Conservation (phyloP, 2,888 invertebrate genomes). For the Mantis religiosa region DNA sequence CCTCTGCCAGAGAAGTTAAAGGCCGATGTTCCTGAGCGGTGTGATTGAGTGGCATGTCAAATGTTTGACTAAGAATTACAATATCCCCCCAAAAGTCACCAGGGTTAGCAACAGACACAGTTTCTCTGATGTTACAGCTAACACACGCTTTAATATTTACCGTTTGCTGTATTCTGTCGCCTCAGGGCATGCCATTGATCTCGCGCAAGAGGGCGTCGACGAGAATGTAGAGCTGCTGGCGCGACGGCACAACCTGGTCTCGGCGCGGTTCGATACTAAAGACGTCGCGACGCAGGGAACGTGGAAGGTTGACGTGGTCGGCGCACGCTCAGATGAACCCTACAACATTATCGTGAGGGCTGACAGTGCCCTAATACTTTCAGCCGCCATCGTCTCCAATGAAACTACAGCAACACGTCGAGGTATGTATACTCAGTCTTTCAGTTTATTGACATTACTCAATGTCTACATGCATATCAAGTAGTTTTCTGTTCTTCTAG, state of each 20-base stretch:
- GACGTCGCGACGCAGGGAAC: conserved; percentile 18
- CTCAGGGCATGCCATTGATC: conserved; percentile 23
- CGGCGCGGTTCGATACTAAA: conserved; percentile 23
- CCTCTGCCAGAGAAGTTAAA: not conserved
- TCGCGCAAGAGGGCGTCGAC: not conserved
- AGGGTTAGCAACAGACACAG: not conserved
- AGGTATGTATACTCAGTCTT: not conserved
- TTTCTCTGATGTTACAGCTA: not conserved
- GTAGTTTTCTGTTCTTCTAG: not conserved
- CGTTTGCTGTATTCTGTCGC: not conserved
- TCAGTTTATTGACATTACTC: no score
- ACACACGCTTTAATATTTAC: not conserved
- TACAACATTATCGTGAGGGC: conserved; percentile 24
- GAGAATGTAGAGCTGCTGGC: not conserved
- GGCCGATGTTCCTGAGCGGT: not conserved
- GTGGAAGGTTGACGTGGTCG: conserved; percentile 15
- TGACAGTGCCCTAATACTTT: not conserved
- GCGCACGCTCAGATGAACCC: not conserved
- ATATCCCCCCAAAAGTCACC: not conserved
- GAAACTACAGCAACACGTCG: not conserved
- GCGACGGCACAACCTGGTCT: not conserved
- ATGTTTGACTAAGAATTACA: not conserved
- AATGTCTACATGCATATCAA: no score
- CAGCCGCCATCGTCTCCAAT: not conserved
- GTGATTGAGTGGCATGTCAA: not conserved